Evolutionary conservation across 2,888 invertebrate genomes (phyloP).

Genomic region (Myopa testacea): DNA sequence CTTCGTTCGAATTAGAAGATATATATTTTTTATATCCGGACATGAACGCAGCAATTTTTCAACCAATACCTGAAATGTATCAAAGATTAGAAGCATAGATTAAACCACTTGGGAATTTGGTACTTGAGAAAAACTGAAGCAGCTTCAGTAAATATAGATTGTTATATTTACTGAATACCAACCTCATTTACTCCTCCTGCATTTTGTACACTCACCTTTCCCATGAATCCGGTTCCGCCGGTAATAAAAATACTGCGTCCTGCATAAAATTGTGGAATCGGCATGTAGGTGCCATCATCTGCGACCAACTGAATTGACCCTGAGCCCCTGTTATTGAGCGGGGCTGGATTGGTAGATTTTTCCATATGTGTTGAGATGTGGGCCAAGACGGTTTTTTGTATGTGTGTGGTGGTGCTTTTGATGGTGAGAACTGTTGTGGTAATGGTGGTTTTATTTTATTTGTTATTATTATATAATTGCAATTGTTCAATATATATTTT

Average conservation of each 20-base stretch:
- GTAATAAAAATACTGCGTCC: conserved; percentile 81
- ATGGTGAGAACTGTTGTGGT: not conserved
- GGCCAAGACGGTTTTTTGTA: too few relatives aligned
- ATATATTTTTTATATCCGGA: conserved; percentile 83
- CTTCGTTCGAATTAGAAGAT: conserved; percentile 82
- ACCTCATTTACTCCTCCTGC: too few relatives aligned
- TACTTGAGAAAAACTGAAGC: too few relatives aligned
- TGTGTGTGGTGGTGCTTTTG: too few relatives aligned
- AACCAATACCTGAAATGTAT: conserved; percentile 74
- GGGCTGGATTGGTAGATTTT: not conserved
- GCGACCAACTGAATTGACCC: conserved; percentile 30
- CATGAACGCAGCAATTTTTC: conserved; percentile 87
- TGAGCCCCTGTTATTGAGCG: too few relatives aligned
- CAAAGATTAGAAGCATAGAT: too few relatives aligned
- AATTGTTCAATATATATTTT: too few relatives aligned
- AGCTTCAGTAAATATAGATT: too few relatives aligned
- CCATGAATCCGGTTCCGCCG: conserved; percentile 89
- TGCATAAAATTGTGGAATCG: conserved; percentile 75
- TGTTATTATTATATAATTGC: not conserved
- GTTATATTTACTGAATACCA: too few relatives aligned
- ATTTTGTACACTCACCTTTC: conserved; percentile 74
- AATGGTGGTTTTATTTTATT: not conserved
- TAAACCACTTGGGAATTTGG: too few relatives aligned
- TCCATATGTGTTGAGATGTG: not conserved
- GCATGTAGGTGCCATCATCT: conserved; percentile 56